phyloP scores from a whole-genome alignment of 2,113 vertebrate species.

The Suricata suricatta region DNA sequence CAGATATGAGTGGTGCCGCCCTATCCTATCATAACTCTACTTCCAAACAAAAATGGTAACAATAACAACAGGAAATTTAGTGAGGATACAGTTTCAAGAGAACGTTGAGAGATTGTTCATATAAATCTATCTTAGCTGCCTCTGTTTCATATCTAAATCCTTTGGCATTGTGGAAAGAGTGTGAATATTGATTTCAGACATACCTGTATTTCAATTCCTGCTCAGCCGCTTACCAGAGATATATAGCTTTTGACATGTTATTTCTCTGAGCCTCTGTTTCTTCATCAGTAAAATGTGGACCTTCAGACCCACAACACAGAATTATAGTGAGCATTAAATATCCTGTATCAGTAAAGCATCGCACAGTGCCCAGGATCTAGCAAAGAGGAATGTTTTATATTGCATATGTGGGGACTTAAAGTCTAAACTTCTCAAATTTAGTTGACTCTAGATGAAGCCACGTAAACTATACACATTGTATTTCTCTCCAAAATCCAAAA shows the following conservation, averaged over 20 bases:
- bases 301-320: not conserved
- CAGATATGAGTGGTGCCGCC: not conserved
- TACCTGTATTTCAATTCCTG: not conserved
- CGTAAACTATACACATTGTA: not conserved
- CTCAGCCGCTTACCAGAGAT: not conserved
- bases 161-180: not conserved
- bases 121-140: not conserved
- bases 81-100: not conserved
- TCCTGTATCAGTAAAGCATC: not conserved
- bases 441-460: not conserved
- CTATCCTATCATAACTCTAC: not conserved
- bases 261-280: not conserved
- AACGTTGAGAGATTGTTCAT: not conserved
- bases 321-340: not conserved
- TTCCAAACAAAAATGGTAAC: not conserved
- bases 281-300: conserved; percentile 13
- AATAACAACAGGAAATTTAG: not conserved
- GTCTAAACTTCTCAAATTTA: not conserved
- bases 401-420: not conserved
- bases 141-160: not conserved
- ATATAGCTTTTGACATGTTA: not conserved
- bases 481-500: conserved; percentile 1
- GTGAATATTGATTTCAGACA: not conserved
- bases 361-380: not conserved
- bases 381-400: not conserved